Conservation (phyloP, 2,888 invertebrate genomes). For the Hypena proboscidalis region DNA sequence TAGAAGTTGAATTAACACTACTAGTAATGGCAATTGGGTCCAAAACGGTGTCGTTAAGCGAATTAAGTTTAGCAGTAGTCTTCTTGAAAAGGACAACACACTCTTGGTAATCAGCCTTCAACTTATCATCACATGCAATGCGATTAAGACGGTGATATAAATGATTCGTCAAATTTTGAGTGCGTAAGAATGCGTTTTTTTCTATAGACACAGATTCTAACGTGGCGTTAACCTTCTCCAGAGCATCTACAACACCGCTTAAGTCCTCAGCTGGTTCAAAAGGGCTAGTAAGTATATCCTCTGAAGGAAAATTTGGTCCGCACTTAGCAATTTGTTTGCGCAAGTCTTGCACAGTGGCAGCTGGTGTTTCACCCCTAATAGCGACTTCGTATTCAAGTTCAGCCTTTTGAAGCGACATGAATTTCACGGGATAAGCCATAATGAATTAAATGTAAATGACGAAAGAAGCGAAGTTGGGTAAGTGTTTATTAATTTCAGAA, state of each 20-base stretch:
- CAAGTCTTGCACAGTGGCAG: too few species aligned
- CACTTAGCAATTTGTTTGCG: too few species aligned
- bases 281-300: too few species aligned
- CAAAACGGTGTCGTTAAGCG: not conserved
- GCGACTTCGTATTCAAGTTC: too few species aligned
- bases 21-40: not conserved
- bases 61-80: not conserved
- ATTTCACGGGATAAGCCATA: too few species aligned
- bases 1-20: not conserved
- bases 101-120: not conserved
- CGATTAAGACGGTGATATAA: constrained; percentile 6
- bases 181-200: not conserved
- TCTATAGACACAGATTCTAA: not conserved
- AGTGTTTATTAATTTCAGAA: too few species aligned
- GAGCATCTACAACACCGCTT: too few species aligned
- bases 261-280: not conserved
- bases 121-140: not conserved
- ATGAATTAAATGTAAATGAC: too few species aligned
- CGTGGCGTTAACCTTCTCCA: too few species aligned
- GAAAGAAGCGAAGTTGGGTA: too few species aligned
- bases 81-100: not conserved
- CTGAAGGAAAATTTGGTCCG: not conserved
- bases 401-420: too few species aligned
- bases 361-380: too few species aligned
- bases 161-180: not conserved